Evolutionary conservation across 1,140 invertebrate genomes (phyloP).

Genomic region (Drosophila nannoptera): DNA sequence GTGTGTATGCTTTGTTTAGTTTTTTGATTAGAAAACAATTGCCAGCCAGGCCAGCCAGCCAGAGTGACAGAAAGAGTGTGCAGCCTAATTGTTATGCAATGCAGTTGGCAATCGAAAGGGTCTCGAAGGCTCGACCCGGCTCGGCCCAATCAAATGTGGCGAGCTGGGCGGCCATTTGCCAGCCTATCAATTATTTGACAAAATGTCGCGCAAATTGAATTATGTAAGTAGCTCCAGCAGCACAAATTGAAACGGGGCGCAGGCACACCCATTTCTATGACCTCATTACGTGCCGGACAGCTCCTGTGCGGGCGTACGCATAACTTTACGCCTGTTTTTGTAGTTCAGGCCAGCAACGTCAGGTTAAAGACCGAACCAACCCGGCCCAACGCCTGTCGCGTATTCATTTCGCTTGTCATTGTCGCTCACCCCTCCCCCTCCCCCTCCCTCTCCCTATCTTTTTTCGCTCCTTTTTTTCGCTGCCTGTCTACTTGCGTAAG

Average conservation of each 20-base stretch:
- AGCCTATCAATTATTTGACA: constrained; percentile 55
- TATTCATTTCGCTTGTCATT: constrained; percentile 20
- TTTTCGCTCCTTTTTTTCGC: background rate
- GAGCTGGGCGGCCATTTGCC: constrained; percentile 2
- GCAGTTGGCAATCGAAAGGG: background rate
- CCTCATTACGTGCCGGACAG: constrained; percentile 48
- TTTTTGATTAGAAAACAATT: constrained; percentile 73
- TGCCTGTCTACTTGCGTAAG: constrained; percentile 37
- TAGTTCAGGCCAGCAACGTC: constrained; percentile 12
- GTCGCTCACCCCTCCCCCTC: background rate
- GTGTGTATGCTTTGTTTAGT: constrained; percentile 66
- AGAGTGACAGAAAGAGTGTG: background rate
- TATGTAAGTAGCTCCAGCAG: constrained; percentile 35
- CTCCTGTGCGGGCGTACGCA: constrained; percentile 11
- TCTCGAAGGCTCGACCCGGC: background rate
- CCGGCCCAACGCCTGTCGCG: constrained; percentile 5
- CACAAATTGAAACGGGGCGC: background rate
- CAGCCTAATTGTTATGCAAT: constrained; percentile 17
- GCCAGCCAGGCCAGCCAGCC: constrained; percentile 9
- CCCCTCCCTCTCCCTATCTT: background rate
- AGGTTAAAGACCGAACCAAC: constrained; percentile 39
- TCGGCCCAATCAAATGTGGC: background rate
- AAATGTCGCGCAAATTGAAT: constrained; percentile 66
- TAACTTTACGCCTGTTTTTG: constrained; percentile 18
- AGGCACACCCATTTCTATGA: constrained; percentile 45